phyloP scores from a whole-genome alignment of 2,888 invertebrate genomes.

The Dolomedes plantarius region DNA sequence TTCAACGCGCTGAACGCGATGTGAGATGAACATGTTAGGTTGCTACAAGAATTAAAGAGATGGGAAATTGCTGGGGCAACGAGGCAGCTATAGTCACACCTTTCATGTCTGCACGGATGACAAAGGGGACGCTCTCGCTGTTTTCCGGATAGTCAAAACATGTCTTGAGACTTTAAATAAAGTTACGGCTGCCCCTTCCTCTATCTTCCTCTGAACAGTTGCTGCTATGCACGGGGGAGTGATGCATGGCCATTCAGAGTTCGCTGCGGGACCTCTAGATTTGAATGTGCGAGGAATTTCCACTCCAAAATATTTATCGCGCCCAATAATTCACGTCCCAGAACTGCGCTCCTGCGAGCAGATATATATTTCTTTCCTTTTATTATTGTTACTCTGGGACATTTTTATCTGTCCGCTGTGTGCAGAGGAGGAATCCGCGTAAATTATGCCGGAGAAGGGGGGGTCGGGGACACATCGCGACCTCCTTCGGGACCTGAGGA shows the following conservation, averaged over 20 bases:
- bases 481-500: conserved; percentile 35
- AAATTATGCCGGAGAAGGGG: neutral
- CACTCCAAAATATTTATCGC: conserved; percentile 17
- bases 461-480: conserved; percentile 4
- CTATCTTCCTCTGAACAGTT: neutral
- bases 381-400: conserved; percentile 15
- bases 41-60: no score
- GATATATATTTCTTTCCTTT: conserved; percentile 4
- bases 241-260: neutral
- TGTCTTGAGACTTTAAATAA: neutral
- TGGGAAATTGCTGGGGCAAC: no score
- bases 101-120: no score
- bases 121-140: no score
- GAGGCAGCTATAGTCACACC: no score
- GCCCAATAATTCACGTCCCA: neutral
- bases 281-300: conserved; percentile 14
- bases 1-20: no score
- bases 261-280: conserved; percentile 5
- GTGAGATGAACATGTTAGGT: no score
- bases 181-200: neutral
- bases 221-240: neutral
- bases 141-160: no score
- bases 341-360: neutral
- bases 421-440: neutral
- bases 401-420: conserved; percentile 9